Base-by-base conservation (phyloP, 2,113 vertebrate species). In the Forbesichthys agassizii region DNA sequence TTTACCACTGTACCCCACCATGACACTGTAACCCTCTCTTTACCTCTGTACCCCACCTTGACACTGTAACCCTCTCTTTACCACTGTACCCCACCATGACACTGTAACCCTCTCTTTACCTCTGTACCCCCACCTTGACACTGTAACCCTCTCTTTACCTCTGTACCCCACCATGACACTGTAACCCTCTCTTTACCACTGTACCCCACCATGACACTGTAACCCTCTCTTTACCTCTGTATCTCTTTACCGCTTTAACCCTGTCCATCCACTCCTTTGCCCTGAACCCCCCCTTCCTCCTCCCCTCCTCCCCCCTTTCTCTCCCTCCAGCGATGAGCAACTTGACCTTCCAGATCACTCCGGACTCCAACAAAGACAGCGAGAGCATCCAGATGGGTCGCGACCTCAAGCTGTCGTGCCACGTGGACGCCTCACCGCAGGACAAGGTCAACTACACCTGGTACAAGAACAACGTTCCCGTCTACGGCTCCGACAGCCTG, bases 371-470 rank as follows among this genome's bases (percentile, higher is more conserved):
- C 94, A 98, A 99, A 85, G 98, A 99, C 85, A 96, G 96, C 0
- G 98, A 99, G 88, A 97, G 92, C 85, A 97, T 99, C 85, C 96
- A 99, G 82, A 94, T 99, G 90, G 95, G 95, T 47, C 96, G 96
- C 51, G 98, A 99, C 86, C 94, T 99, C 90, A 99, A 99, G 87
- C 91, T 99, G 13, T 99, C 98, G 0, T 99, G 98, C 80, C 98
- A 99, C 0, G 98, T 97, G 11, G 97, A 99, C n/a, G 97, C 98
- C 9, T 94, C 95, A 13, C 98, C 98, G 0, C 97, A 98, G 88
- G 98, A 99, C 91, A 98, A 98, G 86, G 94, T 99, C 81, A 93
- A 94, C 87, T 99, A 98, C 82, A 96, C 94, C 61, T 99, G 98
- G 98, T 98, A 94, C 89, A 99, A 99, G 92, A 99, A 99, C 0